Evolutionary conservation across 2,113 vertebrate species (phyloP), one percentile per base, ranked within the genome.

Genomic region (Siphamia tubifer): DNA sequence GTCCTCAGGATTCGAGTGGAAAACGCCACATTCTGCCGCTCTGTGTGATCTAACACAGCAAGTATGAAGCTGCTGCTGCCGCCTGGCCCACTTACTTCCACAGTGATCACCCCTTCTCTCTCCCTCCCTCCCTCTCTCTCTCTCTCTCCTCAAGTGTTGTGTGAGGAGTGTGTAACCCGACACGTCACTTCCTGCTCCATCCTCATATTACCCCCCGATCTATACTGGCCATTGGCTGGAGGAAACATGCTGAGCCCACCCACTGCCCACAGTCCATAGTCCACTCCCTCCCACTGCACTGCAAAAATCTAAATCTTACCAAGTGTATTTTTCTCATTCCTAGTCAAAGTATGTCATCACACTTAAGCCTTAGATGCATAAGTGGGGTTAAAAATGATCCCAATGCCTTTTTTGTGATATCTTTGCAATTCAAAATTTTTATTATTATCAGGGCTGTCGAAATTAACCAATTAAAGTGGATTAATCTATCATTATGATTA

Each of bases 131-230:
- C 48, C 51, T 54, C 52, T 44, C 61, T 13, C 42, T 5, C 58
- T 52, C 51, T 54, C 52, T 44, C 65, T 30, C 63, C 68, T 49
- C 39, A 71, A 83, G 65, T 81, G 74, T 76, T 77, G 65, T 64
- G 71, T 83, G 85, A 71, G 72, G 81, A 78, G 82, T 8, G 36
- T 74, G 92, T 81, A 92, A 92, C 68, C 70, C 24, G 74, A 92
- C 83, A 91, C 90, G 76, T 87, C 84, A 81, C 79, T 89, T 91
- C 86, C 90, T 80, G 62, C 58, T 84, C 73, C 74, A 76, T 84
- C 82, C 85, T 83, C 74, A 86, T 72, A 77, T 77, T 86, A 81
- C 85, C 73, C 85, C 73, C 64, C 44, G 23, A 32, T 69, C 53
- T 71, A 61, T 17, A 56, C 57, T 30, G 44, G 55, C 57, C 79